Base-by-base conservation (phyloP, 2,888 invertebrate species). In the Drosophila percnosoma region DNA sequence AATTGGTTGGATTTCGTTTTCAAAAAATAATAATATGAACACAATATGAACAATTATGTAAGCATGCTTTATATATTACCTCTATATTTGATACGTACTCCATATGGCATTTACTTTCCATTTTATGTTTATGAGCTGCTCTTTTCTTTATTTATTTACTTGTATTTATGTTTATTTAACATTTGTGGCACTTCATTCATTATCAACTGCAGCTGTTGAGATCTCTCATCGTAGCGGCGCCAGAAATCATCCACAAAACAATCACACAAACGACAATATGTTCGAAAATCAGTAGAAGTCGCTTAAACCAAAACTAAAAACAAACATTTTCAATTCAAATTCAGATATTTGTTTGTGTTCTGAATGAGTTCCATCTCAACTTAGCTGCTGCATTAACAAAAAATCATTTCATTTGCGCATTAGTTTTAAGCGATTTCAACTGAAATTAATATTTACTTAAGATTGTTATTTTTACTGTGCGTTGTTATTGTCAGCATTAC, bases 1-100 rank as follows among this genome's bases (percentile, higher is more conserved):
- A 90, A 88, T 88, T 85, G 89, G 79, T 89, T 90, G 89, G 89
- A 90, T 91, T 91, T 90, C 87, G 80, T 91, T 91, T 91, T 90
- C 83, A 90, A 89, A 91, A 81, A n/a, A 45, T 45, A 45, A 45
- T 24, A 45, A 48, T 21, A 54, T 27, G 36, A 31, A 68, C 73
- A 75, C 68, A 69, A 73, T 68, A 68, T 71, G 68, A 75, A 78
- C 73, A 82, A 90, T 86, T 91, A 91, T 90, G 92, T 92, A 92
- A 92, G 92, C 92, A 92, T 92, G 92, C 91, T 88, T 91, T 89
- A 82, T 86, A 80, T 64, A 80, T 69, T 78, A 74, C 51, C 75
- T 54, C 71, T 78, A 74, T 77, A 78, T 75, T 74, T 78, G 54
- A 77, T 74, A 76, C 29, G n/a, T 64, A 62, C 55, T 58, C 54